phyloP scores from a whole-genome alignment of 2,888 invertebrate genomes.

The Quadroppia sp. region DNA sequence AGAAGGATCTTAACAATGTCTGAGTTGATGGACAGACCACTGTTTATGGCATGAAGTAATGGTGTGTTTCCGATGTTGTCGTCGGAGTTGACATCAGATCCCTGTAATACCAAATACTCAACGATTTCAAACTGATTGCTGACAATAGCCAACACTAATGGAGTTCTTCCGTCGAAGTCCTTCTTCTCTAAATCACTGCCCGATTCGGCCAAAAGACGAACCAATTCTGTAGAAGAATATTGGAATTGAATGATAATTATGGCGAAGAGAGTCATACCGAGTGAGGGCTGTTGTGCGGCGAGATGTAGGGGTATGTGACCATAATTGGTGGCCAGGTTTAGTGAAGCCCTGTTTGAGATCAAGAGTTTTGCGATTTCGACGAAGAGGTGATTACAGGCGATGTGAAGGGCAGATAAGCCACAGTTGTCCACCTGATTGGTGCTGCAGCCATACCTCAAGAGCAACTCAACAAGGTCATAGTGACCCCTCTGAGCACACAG shows the following conservation, averaged over 20 bases:
- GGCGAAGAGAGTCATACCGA: slow-evolving; percentile 35
- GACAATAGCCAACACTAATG: slow-evolving; percentile 48
- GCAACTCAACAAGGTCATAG: slow-evolving; percentile 46
- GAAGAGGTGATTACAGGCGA: slow-evolving; percentile 46
- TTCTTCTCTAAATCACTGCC: slow-evolving; percentile 47
- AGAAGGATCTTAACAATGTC: slow-evolving; percentile 45
- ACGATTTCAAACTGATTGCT: slow-evolving; percentile 46
- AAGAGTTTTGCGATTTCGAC: slow-evolving; percentile 45
- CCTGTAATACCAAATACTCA: slow-evolving; percentile 45
- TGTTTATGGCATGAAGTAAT: slow-evolving; percentile 47
- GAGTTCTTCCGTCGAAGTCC: slow-evolving; percentile 47
- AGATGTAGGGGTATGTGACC: slow-evolving; percentile 48
- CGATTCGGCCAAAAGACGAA: slow-evolving; percentile 44
- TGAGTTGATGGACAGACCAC: slow-evolving; percentile 37
- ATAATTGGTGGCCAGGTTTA: slow-evolving; percentile 45
- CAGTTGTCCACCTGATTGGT: slow-evolving; percentile 48
- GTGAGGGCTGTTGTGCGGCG: slow-evolving; percentile 41
- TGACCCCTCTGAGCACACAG: slow-evolving; percentile 48
- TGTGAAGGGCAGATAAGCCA: slow-evolving; percentile 48
- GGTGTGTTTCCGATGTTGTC: slow-evolving; percentile 47
- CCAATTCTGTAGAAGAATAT: slow-evolving; percentile 41
- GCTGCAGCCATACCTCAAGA: slow-evolving; percentile 48
- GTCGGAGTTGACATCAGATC: slow-evolving; percentile 47
- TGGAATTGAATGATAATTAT: background rate
- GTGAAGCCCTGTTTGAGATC: slow-evolving; percentile 47